phyloP scores from a whole-genome alignment of 2,113 vertebrate genomes.

The Phrynosoma platyrhinos region DNA sequence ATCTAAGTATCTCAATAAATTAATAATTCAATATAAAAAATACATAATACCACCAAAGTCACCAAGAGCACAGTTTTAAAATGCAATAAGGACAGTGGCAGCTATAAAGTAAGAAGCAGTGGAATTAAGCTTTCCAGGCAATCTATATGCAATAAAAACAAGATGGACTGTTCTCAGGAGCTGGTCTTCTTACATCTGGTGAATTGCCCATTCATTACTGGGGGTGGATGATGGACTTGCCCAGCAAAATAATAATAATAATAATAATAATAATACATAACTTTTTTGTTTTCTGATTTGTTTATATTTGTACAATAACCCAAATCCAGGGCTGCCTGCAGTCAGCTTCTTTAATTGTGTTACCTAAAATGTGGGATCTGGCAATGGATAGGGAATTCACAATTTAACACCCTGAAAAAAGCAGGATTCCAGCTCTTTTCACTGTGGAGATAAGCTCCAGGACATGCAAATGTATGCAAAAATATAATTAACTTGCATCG shows the following conservation, averaged over 20 bases:
- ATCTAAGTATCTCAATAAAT: background rate
- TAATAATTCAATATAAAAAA: background rate
- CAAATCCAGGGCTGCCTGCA: background rate
- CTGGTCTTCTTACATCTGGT: no score
- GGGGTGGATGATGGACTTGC: background rate
- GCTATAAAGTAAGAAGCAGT: background rate
- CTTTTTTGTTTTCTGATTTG: background rate
- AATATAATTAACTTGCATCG: background rate
- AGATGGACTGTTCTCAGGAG: background rate
- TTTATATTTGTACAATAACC: background rate
- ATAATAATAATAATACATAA: no score
- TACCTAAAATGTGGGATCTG: background rate
- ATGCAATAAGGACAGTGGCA: background rate
- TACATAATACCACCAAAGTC: background rate
- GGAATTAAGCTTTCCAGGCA: background rate
- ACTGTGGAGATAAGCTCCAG: background rate
- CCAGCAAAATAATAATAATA: no score
- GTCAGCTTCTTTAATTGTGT: background rate
- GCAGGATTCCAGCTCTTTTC: background rate
- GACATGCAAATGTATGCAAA: background rate
- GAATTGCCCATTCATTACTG: background rate
- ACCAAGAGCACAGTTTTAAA: background rate
- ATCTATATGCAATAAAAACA: background rate
- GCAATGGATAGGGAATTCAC: background rate
- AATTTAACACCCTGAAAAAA: background rate